Evolutionary conservation across 2,797 vertebrate genomes (phyloP).

Genomic region (Threskiornis aethiopicus): DNA sequence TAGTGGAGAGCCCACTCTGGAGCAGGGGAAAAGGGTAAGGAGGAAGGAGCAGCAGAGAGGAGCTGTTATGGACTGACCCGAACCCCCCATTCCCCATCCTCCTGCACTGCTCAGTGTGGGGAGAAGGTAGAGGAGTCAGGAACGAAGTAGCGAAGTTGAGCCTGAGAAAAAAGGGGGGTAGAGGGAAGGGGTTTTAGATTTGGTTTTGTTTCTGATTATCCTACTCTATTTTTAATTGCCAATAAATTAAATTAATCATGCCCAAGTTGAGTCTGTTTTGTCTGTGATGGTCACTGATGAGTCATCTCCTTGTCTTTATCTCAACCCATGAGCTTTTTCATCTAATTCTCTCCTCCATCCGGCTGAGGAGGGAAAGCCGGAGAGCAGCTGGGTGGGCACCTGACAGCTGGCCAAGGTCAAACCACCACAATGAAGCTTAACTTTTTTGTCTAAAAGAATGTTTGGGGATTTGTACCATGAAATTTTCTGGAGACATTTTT

Average conservation of each 20-base stretch:
- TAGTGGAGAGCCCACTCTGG: fast-evolving
- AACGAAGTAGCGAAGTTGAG: neutral
- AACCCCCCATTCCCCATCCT: neutral
- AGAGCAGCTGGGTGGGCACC: neutral
- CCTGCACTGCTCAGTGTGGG: neutral
- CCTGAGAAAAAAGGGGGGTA: fast-evolving
- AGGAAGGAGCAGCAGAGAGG: neutral
- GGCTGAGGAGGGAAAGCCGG: neutral
- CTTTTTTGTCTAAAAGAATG: neutral
- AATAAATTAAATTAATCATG: neutral
- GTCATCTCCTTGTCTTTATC: neutral
- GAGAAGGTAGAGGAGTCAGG: neutral
- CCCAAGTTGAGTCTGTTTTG: neutral
- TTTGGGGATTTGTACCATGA: neutral
- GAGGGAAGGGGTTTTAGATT: neutral
- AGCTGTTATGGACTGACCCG: neutral
- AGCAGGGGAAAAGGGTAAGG: neutral
- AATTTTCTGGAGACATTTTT: neutral
- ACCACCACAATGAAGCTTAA: neutral
- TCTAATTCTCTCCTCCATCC: neutral
- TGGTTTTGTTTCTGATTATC: neutral
- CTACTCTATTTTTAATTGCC: neutral
- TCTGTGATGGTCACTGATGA: neutral
- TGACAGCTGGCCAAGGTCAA: neutral
- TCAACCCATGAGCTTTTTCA: neutral